phyloP scores from a whole-genome alignment of 2,797 vertebrate species.

The Margarornis squamiger region DNA sequence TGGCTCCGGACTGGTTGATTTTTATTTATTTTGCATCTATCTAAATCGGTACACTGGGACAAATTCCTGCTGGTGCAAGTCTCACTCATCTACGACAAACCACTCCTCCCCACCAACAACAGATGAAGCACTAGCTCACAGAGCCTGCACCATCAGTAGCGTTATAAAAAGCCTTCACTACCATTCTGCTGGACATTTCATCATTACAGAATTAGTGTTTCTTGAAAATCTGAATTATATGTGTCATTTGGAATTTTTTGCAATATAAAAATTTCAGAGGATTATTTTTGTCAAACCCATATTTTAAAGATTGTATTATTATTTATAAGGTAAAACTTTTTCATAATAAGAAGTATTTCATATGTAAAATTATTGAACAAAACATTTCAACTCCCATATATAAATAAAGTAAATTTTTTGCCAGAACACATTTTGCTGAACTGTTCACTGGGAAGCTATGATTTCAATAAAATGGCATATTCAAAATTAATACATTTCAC shows the following conservation, averaged over 20 bases:
- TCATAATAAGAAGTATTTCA: neutral
- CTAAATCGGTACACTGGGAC: neutral
- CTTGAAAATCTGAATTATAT: neutral
- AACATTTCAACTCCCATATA: neutral
- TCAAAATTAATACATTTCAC: neutral
- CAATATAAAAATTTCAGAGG: neutral
- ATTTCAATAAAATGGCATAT: neutral
- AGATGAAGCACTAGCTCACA: neutral
- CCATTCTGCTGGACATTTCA: neutral
- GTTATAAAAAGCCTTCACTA: neutral
- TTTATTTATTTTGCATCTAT: neutral
- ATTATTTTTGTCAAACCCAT: neutral
- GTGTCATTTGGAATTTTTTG: neutral
- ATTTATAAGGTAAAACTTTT: neutral
- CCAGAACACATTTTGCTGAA: neutral
- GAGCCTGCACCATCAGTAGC: neutral
- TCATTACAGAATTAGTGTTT: neutral
- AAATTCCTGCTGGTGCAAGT: neutral
- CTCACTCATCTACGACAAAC: neutral
- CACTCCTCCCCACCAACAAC: neutral
- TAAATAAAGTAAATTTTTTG: neutral
- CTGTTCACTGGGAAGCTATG: neutral
- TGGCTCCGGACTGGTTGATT: neutral
- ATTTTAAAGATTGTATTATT: neutral
- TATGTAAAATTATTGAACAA: neutral